Evolutionary conservation across 2,888 invertebrate genomes (phyloP).

Genomic region (Netelia fuscicornis): DNA sequence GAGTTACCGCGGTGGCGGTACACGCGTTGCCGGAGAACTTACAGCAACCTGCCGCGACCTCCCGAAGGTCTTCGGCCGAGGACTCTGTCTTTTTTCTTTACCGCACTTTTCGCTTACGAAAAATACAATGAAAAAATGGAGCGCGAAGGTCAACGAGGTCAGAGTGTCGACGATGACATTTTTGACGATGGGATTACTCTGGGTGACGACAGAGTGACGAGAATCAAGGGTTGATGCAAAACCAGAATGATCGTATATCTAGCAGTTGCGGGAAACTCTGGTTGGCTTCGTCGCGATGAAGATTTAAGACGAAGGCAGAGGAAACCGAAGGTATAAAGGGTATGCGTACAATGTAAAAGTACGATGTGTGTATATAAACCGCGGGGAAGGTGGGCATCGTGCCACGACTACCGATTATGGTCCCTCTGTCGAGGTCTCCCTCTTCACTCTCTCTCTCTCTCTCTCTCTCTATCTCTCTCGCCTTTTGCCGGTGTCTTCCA

Average conservation of each 20-base stretch:
- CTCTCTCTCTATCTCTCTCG: constrained; percentile 41
- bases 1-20: constrained; percentile 50
- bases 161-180: neutral
- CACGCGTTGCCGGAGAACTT: constrained; percentile 35
- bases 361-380: constrained; percentile 34
- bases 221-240: neutral
- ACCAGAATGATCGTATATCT: constrained; percentile 37
- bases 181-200: neutral
- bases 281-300: constrained; percentile 64
- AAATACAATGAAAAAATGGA: neutral
- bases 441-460: constrained; percentile 39
- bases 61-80: constrained; percentile 48
- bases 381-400: constrained; percentile 60
- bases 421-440: constrained; percentile 57
- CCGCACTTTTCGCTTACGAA: too few relatives aligned
- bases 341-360: constrained; percentile 57
- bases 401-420: constrained; percentile 73
- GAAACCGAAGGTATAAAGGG: constrained; percentile 48
- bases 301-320: constrained; percentile 64
- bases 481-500: constrained; percentile 64
- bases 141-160: constrained; percentile 5
- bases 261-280: constrained; percentile 58
- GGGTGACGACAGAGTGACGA: constrained; percentile 15
- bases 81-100: constrained; percentile 15
- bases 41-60: constrained; percentile 66